phyloP scores from a whole-genome alignment of 35 echinoderm and acorn worm species.

The Ophioderma brevispina region DNA sequence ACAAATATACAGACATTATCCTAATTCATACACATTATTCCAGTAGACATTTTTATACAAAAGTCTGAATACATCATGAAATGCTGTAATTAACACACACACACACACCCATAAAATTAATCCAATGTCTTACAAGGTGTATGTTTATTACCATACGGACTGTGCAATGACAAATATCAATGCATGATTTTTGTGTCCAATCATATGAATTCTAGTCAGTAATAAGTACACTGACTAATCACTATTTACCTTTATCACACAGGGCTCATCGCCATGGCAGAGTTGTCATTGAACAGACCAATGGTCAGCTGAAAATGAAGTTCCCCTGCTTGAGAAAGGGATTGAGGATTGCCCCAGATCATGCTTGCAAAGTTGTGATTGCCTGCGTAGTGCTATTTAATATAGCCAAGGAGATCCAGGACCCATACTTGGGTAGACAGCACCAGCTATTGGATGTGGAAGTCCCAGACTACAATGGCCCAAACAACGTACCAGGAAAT shows the following conservation, averaged over 20 bases:
- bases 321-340: slow-evolving; percentile 63
- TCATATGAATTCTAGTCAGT: neutral
- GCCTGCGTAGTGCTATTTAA: slow-evolving; percentile 64
- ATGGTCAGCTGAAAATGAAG: slow-evolving; percentile 72
- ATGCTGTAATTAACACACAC: too few relatives aligned
- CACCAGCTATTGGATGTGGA: slow-evolving; percentile 13
- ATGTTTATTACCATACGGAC: too few relatives aligned
- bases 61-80: too few relatives aligned
- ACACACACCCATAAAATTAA: too few relatives aligned
- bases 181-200: too few relatives aligned
- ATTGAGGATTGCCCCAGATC: slow-evolving; percentile 40
- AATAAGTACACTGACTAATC: neutral
- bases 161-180: too few relatives aligned
- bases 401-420: slow-evolving; percentile 47
- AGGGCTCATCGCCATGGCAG: neutral
- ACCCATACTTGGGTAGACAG: slow-evolving; percentile 49
- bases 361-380: slow-evolving; percentile 42
- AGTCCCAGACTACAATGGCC: slow-evolving; percentile 32
- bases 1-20: too few relatives aligned
- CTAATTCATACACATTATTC: too few relatives aligned
- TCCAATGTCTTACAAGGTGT: too few relatives aligned
- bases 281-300: slow-evolving; percentile 64
- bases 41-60: too few relatives aligned
- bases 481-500: slow-evolving; percentile 30
- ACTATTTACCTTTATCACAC: neutral